These are phyloP conservation scores for Chunga burmeisteri DNA, from an alignment of 2,113 vertebrate species.

Conservation along the genomic window DNA sequence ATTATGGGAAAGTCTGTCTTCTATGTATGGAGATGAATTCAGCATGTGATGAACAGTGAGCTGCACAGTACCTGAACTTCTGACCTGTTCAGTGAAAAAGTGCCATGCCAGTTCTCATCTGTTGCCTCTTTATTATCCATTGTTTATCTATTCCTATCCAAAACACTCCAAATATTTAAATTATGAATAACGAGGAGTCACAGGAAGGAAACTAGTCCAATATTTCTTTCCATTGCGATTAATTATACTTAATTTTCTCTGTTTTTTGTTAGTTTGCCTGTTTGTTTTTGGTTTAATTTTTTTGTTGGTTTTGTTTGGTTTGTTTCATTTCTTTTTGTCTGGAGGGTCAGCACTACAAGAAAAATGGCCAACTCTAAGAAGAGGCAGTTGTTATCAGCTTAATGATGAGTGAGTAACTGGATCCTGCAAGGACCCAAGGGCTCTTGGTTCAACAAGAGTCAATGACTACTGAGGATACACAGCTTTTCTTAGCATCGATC, in stretches of 20 bases:
- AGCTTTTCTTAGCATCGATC: background rate
- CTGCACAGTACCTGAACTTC: background rate
- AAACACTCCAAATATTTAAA: slow-evolving; percentile 47
- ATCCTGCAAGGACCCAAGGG: background rate
- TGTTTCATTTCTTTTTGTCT: background rate
- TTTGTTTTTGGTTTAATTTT: background rate
- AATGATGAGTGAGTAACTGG: background rate
- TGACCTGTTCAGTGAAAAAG: background rate
- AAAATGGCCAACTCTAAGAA: background rate
- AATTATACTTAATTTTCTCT: slow-evolving; percentile 42
- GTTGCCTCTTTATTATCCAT: background rate
- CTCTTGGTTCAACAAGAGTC: background rate
- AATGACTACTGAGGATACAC: background rate
- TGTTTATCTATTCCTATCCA: background rate
- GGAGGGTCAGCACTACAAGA: background rate
- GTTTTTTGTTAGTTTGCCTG: rapidly evolving
- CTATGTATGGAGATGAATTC: background rate
- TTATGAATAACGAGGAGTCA: slow-evolving; percentile 49
- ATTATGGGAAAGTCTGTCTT: background rate
- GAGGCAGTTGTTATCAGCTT: background rate
- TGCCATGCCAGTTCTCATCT: background rate
- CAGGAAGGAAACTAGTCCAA: slow-evolving; percentile 6
- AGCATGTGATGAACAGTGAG: background rate
- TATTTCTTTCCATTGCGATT: slow-evolving; percentile 55
- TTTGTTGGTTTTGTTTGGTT: background rate